Conservation (phyloP, 1,140 invertebrate species). For the Steinernema feltiae region DNA sequence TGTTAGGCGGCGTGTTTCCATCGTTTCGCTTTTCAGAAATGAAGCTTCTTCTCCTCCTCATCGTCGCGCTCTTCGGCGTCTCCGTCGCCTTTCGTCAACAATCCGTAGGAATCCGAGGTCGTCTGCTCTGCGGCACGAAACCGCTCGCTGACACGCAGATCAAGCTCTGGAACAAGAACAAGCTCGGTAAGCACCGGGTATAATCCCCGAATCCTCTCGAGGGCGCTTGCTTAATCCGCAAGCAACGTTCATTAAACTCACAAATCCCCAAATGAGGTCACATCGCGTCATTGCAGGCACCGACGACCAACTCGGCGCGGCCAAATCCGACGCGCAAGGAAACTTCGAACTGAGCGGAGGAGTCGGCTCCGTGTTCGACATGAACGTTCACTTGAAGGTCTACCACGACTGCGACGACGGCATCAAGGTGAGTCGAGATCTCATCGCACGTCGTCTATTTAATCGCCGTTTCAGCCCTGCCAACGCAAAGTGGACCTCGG, state of each 20-base stretch:
- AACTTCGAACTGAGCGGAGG: not conserved
- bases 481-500: conserved; percentile 38
- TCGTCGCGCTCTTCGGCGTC: not conserved
- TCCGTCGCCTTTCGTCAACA: not conserved
- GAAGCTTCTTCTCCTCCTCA: not conserved
- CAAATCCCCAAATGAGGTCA: no score
- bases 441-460: not conserved
- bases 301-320: not conserved
- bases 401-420: conserved; percentile 11
- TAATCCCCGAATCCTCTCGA: no score
- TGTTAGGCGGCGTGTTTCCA: not conserved
- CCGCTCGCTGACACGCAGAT: conserved; percentile 1
- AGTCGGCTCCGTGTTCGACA: conserved; percentile 6
- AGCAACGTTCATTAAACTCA: no score
- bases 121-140: not conserved
- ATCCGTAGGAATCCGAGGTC: not conserved
- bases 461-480: conserved; percentile 20
- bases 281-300: no score
- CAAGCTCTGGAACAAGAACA: conserved; percentile 11
- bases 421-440: not conserved
- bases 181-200: conserved; percentile 12
- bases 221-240: no score
- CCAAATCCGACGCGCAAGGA: not conserved
- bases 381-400: conserved; percentile 1
- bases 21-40: not conserved